These are phyloP conservation scores for Nycticebus coucang DNA, from an alignment of 2,113 vertebrate species.

Conservation along the genomic window DNA sequence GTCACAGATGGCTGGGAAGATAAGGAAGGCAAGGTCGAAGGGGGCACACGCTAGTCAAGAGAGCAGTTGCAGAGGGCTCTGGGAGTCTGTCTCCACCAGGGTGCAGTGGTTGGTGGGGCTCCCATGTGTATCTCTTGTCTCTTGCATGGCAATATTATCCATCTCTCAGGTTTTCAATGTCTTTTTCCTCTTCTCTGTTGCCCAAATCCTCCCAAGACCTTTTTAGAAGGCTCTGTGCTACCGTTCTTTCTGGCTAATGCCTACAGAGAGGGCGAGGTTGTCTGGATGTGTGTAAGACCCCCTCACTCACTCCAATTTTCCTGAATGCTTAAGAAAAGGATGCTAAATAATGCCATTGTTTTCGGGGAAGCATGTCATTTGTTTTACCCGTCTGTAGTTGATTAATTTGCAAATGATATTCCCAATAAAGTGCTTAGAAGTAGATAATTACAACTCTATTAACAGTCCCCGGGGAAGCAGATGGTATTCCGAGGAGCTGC, in stretches of 20 bases:
- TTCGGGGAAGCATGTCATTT: conserved; percentile 89
- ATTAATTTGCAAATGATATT: conserved; percentile 99
- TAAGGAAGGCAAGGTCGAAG: not conserved
- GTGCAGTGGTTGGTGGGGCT: not conserved
- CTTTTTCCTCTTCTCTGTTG: not conserved
- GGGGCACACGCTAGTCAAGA: accelerated
- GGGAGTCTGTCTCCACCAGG: not conserved
- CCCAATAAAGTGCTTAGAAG: conserved; percentile 98
- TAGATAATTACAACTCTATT: conserved; percentile 99
- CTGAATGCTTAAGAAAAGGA: conserved; percentile 83
- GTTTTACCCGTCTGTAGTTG: conserved; percentile 92
- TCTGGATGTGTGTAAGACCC: not conserved
- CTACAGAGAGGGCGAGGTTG: not conserved
- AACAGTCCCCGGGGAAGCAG: conserved; percentile 98
- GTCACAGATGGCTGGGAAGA: not conserved
- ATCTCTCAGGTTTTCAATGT: not conserved
- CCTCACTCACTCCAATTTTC: conserved; percentile 47
- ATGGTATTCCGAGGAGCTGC: conserved; percentile 97
- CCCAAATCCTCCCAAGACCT: not conserved
- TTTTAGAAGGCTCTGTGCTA: not conserved
- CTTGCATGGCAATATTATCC: not conserved
- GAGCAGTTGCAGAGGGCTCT: not conserved
- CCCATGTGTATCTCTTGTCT: not conserved
- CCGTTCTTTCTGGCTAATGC: not conserved
- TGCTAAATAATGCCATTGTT: conserved; percentile 86